These are phyloP conservation scores for Melieria crassipennis DNA, from an alignment of 2,888 invertebrate species.

Conservation along the genomic window DNA sequence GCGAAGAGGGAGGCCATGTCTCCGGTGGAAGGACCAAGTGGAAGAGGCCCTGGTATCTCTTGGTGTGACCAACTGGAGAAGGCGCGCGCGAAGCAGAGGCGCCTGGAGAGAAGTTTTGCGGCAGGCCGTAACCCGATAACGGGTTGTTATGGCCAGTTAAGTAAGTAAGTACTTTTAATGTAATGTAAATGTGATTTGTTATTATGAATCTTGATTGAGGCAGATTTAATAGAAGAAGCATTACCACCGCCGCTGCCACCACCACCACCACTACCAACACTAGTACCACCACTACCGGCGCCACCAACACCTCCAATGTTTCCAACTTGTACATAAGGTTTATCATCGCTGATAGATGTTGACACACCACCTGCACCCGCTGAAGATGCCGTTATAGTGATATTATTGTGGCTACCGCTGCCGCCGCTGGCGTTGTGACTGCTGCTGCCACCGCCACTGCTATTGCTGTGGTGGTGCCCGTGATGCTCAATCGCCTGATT, in stretches of 20 bases:
- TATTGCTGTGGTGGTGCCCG: constrained; percentile 43
- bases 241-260: constrained; percentile 44
- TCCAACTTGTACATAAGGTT: constrained; percentile 54
- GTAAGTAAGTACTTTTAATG: no score
- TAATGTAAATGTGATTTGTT: no score
- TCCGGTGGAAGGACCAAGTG: no score
- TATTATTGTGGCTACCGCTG: constrained; percentile 46
- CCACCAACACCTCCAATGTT: constrained; percentile 46
- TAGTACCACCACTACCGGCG: constrained; percentile 40
- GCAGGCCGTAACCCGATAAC: no score
- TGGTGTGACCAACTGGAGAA: no score
- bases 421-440: constrained; percentile 40
- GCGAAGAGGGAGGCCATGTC: no score
- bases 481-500: constrained; percentile 44
- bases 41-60: no score
- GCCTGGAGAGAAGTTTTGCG: no score
- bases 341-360: constrained; percentile 49
- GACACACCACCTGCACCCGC: constrained; percentile 42
- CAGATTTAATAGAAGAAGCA: background rate
- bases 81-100: no score
- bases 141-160: no score
- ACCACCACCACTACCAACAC: constrained; percentile 38
- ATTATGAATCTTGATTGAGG: no score
- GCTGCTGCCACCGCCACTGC: constrained; percentile 37
- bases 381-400: constrained; percentile 51